phyloP scores from a whole-genome alignment of 2,888 invertebrate species.

The Yponomeuta sedellus region DNA sequence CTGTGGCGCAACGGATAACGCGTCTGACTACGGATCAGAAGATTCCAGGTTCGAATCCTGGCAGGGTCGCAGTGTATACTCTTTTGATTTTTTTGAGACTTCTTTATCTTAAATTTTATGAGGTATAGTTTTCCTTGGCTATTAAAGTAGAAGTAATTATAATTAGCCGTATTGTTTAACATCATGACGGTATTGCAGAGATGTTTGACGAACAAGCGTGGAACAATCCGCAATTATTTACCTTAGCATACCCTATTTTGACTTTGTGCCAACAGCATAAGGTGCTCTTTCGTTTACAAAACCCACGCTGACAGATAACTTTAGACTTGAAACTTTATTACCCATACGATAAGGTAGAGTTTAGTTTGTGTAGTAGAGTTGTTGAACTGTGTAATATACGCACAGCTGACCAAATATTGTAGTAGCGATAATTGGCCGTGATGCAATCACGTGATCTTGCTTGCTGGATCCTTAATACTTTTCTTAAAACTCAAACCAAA shows the following conservation, averaged over 20 bases:
- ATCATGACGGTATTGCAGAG: slow-evolving; percentile 44
- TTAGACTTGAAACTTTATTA: slow-evolving; percentile 33
- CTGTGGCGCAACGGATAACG: slow-evolving; percentile 82
- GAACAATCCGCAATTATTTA: slow-evolving; percentile 34
- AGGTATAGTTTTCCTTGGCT: not conserved
- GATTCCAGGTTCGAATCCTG: slow-evolving; percentile 81
- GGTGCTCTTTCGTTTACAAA: slow-evolving; percentile 14
- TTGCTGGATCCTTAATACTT: not conserved
- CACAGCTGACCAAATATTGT: slow-evolving; percentile 76
- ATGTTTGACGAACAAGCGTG: slow-evolving; percentile 55
- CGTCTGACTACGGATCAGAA: slow-evolving; percentile 84
- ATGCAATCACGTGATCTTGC: slow-evolving; percentile 64
- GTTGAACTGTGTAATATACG: slow-evolving; percentile 21
- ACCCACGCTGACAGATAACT: not conserved
- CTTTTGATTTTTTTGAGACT: not conserved
- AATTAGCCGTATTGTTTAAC: slow-evolving; percentile 52
- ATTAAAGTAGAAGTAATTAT: not conserved
- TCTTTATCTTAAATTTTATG: not conserved
- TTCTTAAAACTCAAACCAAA: not conserved
- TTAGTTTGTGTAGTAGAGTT: not conserved
- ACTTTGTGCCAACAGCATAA: slow-evolving; percentile 15
- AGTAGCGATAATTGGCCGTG: slow-evolving; percentile 72
- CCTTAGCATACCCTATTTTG: slow-evolving; percentile 21
- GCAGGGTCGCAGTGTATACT: slow-evolving; percentile 71
- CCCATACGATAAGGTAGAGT: slow-evolving; percentile 30